Evolutionary conservation across 2,113 vertebrate species (phyloP).

Genomic region (Cyprinodon brontotheroides): DNA sequence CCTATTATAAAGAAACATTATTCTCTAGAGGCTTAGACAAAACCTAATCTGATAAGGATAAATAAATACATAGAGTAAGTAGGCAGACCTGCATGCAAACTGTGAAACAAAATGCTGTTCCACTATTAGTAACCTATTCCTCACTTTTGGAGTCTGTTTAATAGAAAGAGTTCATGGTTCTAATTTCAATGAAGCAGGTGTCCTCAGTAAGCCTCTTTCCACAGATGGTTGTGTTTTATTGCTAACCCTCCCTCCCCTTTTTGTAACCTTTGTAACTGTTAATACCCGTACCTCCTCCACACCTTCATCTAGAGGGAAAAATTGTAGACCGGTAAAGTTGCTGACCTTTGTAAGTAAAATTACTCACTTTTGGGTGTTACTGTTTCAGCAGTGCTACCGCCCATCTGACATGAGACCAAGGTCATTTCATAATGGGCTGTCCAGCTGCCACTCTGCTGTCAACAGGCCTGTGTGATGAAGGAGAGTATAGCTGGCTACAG

Average conservation of each 20-base stretch:
- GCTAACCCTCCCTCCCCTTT: conserved; percentile 1
- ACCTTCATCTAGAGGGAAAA: conserved; percentile 35
- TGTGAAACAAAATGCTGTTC: conserved; percentile 17
- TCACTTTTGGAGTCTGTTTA: conserved; percentile 29
- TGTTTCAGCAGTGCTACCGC: conserved; percentile 62
- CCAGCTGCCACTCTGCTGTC: conserved; percentile 74
- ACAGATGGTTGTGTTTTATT: conserved; percentile 2
- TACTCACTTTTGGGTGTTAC: conserved; percentile 71
- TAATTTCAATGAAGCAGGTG: conserved; percentile 23
- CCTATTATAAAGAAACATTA: conserved; percentile 45
- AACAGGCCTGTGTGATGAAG: conserved; percentile 71
- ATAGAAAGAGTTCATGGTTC: conserved; percentile 30
- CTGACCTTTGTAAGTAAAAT: conserved; percentile 73
- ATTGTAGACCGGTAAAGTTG: conserved; percentile 59
- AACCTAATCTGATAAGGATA: conserved; percentile 38
- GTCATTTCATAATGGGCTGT: conserved; percentile 76
- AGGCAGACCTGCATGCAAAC: conserved; percentile 28
- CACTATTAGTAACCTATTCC: conserved; percentile 46
- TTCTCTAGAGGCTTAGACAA: conserved; percentile 42
- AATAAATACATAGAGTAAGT: conserved; percentile 46
- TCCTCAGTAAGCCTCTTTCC: conserved; percentile 17
- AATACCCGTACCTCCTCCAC: conserved; percentile 21
- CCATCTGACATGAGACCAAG: conserved; percentile 72
- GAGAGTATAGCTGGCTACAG: conserved; percentile 48
- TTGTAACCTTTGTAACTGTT: conserved; percentile 33